Evolutionary conservation across 2,888 invertebrate genomes (phyloP), one percentile per base, ranked within the genome.

Genomic region (Amphipoea lucens): DNA sequence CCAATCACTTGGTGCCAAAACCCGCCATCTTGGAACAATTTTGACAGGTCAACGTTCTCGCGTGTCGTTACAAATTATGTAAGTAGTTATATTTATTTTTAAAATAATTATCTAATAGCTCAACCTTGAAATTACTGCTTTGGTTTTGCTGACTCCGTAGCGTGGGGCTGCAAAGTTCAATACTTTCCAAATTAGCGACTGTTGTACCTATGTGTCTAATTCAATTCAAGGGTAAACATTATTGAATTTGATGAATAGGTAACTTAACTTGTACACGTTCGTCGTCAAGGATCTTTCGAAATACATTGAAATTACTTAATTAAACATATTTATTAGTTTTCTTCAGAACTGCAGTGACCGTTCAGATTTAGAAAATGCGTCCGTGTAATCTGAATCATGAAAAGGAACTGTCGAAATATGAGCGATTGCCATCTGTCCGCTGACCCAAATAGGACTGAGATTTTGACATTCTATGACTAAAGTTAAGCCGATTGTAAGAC

Each of bases 61-160:
- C 74, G 67, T 68, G 62, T 76, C 73, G 42, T 42, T 29, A 42
- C 29, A 45, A 78, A 17, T 11, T 45, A 29, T 29, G 29, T 29
- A 29, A 29, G 29, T 29, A 42, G 42, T 0, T 51, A 14, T 63
- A 51, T 29, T 40, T 74, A 57, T 72, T 74, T 40, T 62, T 79
- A 23, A 75, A 77, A 77, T 87, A 78, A 76, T 80, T 72, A 82
- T 82, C 74, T 84, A 79, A 82, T 67, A 51, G 20, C n/a, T 40
- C 29, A 72, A 66, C 88, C 87, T 86, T 88, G 84, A 87, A 84
- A 79, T 80, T 74, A 77, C 57, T 69, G 54, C 29, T 74, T 45
- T 40, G 57, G 65, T 87, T 87, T 85, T 71, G 74, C 79, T 57
- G 79, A 76, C 20, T 63, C 68, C 73, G 57, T 76, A 70, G 62